phyloP scores from a whole-genome alignment of 1,140 invertebrate genomes.

The Polypedilum vanderplanki region DNA sequence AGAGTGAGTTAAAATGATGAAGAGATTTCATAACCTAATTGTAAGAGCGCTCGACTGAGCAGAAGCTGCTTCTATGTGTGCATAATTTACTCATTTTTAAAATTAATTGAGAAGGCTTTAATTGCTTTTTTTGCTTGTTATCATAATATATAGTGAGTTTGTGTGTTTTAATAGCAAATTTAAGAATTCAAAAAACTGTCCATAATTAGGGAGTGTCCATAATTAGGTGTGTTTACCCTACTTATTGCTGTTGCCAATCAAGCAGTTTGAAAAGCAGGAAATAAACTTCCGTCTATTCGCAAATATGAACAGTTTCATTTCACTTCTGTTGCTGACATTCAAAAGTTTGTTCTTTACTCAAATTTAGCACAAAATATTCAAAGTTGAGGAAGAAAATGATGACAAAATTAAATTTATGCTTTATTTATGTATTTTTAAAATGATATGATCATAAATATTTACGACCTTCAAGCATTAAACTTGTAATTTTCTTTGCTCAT shows the following conservation, averaged over 20 bases:
- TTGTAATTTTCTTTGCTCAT: neutral
- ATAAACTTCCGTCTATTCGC: constrained; percentile 8
- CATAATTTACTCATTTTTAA: no score
- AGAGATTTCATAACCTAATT: no score
- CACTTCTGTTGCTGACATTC: neutral
- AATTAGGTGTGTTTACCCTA: no score
- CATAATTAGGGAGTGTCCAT: no score
- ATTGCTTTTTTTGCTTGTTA: no score
- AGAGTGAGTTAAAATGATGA: no score
- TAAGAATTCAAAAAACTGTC: no score
- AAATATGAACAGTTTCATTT: neutral
- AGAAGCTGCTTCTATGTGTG: no score
- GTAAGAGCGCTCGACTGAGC: no score
- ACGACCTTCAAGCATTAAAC: neutral
- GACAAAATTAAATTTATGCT: neutral
- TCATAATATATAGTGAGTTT: no score
- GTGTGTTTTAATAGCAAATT: no score
- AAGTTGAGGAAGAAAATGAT: neutral
- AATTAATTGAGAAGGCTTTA: no score
- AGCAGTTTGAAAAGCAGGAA: neutral
- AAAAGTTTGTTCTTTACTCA: neutral
- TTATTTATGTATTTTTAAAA: constrained; percentile 20
- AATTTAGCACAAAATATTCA: neutral
- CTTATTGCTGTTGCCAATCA: constrained; percentile 3
- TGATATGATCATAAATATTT: constrained; percentile 1